Conservation (phyloP, 2,888 invertebrate species). For the Melanophora roralis region DNA sequence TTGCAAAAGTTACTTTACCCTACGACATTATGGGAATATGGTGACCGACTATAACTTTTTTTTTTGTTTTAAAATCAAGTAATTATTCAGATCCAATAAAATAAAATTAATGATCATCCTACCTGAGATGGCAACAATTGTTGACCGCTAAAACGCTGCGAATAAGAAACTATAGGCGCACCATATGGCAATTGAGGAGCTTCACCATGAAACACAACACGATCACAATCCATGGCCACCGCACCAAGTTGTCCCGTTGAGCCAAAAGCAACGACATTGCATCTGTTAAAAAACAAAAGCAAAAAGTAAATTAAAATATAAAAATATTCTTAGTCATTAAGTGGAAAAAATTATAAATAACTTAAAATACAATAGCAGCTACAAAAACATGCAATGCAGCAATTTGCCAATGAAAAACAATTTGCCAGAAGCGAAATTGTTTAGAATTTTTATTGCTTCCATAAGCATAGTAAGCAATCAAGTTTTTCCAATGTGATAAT, state of each 20-base stretch:
- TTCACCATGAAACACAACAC: constrained; percentile 88
- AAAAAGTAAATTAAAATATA: constrained; percentile 62
- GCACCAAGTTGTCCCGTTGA: constrained; percentile 78
- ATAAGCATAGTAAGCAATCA: constrained; percentile 54
- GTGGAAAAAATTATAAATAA: constrained; percentile 29
- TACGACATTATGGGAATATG: too few species aligned
- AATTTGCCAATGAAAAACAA: constrained; percentile 57
- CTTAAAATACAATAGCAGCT: neutral
- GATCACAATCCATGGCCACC: constrained; percentile 89
- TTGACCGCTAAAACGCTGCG: constrained; percentile 88
- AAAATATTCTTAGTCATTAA: constrained; percentile 47
- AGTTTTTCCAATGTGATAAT: neutral
- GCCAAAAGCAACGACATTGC: constrained; percentile 78
- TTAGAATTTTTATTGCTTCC: constrained; percentile 60
- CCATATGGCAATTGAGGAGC: constrained; percentile 86
- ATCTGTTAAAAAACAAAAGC: constrained; percentile 75
- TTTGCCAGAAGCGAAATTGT: constrained; percentile 57
- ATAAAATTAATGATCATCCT: constrained; percentile 54
- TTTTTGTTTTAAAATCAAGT: too few species aligned
- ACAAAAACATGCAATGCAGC: neutral
- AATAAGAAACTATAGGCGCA: constrained; percentile 88
- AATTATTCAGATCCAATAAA: too few species aligned
- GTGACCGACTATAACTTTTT: too few species aligned
- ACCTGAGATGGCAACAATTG: constrained; percentile 89
- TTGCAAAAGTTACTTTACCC: too few species aligned